phyloP scores from a whole-genome alignment of 2,797 vertebrate genomes.

The Gymnocypris eckloni region DNA sequence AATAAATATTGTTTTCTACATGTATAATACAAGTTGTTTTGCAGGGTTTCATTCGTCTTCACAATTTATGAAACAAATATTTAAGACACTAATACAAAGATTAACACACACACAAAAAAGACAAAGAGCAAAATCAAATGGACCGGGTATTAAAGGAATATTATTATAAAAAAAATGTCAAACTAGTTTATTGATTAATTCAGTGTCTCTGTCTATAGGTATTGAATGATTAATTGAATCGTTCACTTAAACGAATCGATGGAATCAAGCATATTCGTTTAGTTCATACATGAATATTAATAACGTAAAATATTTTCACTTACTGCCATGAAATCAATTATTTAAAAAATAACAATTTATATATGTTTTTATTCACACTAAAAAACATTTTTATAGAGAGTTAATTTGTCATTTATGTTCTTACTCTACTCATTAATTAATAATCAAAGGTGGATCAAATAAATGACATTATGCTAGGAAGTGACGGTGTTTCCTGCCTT shows the following conservation, averaged over 20 bases:
- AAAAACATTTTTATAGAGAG: not conserved
- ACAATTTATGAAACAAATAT: not conserved
- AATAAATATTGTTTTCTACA: not conserved
- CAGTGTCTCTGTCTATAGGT: too few species aligned
- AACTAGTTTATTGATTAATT: too few species aligned
- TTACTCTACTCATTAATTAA: slow-evolving; percentile 20
- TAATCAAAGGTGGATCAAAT: slow-evolving; percentile 31
- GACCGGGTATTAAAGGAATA: not conserved
- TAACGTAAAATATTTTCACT: not conserved
- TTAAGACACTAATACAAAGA: not conserved
- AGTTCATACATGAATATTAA: too few species aligned
- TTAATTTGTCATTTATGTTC: slow-evolving; percentile 21
- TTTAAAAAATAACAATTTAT: not conserved
- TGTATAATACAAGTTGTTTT: not conserved
- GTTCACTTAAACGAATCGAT: too few species aligned
- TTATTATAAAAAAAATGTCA: not conserved
- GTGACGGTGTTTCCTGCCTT: slow-evolving; percentile 67
- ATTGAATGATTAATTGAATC: too few species aligned
- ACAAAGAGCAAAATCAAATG: not conserved
- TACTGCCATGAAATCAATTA: not conserved
- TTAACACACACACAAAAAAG: not conserved
- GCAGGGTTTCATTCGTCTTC: not conserved
- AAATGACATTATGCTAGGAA: slow-evolving; percentile 62
- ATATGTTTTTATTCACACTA: not conserved
- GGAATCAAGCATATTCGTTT: too few species aligned